These are phyloP conservation scores for Sialia sialis DNA, from an alignment of 2,113 vertebrate species.

Conservation along the genomic window DNA sequence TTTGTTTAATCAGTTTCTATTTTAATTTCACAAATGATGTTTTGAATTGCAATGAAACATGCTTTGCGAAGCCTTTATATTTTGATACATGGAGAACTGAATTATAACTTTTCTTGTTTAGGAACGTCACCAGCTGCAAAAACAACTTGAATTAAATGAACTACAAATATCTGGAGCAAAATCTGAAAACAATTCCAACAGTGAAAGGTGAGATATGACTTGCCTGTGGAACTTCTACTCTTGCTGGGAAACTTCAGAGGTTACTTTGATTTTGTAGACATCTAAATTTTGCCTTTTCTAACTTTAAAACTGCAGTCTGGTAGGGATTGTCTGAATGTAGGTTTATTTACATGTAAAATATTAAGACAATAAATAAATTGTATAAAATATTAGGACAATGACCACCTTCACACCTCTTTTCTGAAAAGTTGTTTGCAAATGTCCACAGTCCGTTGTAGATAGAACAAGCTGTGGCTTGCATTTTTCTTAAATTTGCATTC, in stretches of 20 bases:
- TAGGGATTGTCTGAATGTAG: background rate
- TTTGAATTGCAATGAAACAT: slow-evolving; percentile 4
- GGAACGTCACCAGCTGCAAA: slow-evolving; percentile 87
- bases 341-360: background rate
- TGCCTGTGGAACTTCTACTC: background rate
- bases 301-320: background rate
- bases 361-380: no score
- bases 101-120: slow-evolving; percentile 50
- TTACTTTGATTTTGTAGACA: background rate
- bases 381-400: background rate
- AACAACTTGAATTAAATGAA: slow-evolving; percentile 85
- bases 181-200: slow-evolving; percentile 65
- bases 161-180: slow-evolving; percentile 76
- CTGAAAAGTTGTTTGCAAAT: background rate
- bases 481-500: background rate
- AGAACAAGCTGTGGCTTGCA: background rate
- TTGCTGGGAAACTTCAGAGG: background rate
- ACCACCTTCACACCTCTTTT: background rate
- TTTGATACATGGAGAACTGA: background rate
- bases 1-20: slow-evolving; percentile 13
- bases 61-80: background rate
- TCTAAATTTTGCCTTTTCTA: background rate
- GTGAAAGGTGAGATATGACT: slow-evolving; percentile 75
- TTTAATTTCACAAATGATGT: slow-evolving; percentile 5
- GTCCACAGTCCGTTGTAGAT: background rate